These are phyloP conservation scores for Corbicula japonica DNA, from an alignment of 2,888 invertebrate species.

Conservation along the genomic window DNA sequence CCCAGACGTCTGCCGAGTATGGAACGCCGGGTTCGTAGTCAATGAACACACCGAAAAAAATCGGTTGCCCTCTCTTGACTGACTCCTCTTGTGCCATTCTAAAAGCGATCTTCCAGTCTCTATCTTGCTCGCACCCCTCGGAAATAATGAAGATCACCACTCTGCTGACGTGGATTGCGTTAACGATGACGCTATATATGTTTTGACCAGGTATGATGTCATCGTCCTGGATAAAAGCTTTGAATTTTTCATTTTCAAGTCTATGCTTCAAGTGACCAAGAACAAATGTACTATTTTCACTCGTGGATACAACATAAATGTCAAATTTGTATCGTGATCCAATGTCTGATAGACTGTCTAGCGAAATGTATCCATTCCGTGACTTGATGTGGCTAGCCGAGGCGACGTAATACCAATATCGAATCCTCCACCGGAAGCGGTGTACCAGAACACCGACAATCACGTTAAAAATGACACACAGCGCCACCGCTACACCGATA, in stretches of 20 bases:
- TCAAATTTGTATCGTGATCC: conserved; percentile 18
- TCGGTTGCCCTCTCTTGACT: conserved; percentile 23
- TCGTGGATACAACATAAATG: conserved; percentile 26
- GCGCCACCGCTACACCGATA: not conserved
- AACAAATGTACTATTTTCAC: conserved; percentile 7
- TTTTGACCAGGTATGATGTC: conserved; percentile 53
- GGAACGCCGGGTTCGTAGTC: conserved; percentile 5
- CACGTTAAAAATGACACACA: conserved; percentile 19
- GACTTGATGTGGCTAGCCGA: conserved; percentile 7
- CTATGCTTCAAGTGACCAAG: conserved; percentile 7
- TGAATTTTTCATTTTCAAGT: conserved; percentile 15
- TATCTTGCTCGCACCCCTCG: conserved; percentile 14
- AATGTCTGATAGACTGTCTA: conserved; percentile 2
- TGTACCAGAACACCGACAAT: conserved; percentile 17
- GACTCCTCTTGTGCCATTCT: conserved; percentile 55
- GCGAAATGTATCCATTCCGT: conserved; percentile 21
- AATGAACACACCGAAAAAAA: conserved; percentile 52
- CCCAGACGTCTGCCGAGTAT: conserved; percentile 14
- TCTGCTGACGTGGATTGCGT: conserved; percentile 51
- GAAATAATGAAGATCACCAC: conserved; percentile 38
- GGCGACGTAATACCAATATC: conserved; percentile 52
- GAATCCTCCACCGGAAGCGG: conserved; percentile 40
- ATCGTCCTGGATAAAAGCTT: conserved; percentile 34
- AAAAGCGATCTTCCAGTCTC: conserved; percentile 51
- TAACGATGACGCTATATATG: conserved; percentile 46